Evolutionary conservation across 2,113 vertebrate genomes (phyloP).

Genomic region (Gavialis gangeticus): DNA sequence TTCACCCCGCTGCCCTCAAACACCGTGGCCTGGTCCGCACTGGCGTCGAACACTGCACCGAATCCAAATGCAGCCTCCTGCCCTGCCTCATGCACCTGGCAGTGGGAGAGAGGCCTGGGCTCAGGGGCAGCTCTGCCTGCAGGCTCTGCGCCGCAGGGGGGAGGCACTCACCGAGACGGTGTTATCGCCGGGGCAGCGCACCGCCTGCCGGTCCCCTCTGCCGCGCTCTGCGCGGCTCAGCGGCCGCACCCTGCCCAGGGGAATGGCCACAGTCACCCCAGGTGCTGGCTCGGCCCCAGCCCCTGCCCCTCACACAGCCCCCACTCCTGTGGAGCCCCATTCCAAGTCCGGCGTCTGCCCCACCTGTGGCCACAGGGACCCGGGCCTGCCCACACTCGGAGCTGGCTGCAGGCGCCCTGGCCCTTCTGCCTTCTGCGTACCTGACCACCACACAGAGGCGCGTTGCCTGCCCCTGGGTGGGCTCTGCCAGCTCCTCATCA

Average conservation of each 20-base stretch:
- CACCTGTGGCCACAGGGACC: background rate
- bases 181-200: conserved; percentile 75
- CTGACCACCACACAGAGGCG: conserved; percentile 79
- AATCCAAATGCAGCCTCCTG: conserved; percentile 76
- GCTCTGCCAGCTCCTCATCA: background rate
- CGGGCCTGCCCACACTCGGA: background rate
- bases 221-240: conserved; percentile 69
- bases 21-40: conserved; percentile 77
- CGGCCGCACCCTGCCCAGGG: conserved; percentile 74
- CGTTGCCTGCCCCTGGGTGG: conserved; percentile 27
- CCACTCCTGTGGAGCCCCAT: background rate
- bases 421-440: conserved; percentile 23
- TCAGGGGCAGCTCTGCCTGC: background rate
- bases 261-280: background rate
- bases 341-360: background rate
- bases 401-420: rapidly evolving
- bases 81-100: conserved; percentile 71
- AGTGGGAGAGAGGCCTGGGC: rapidly evolving
- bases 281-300: background rate
- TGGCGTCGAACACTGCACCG: conserved; percentile 70
- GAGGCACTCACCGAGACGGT: conserved; percentile 72
- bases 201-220: conserved; percentile 66
- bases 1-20: conserved; percentile 78
- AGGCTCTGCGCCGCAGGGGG: rapidly evolving
- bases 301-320: too few species aligned